These are phyloP conservation scores for Phocides pigmalion DNA, from an alignment of 1,140 invertebrate genomes.

Conservation along the genomic window DNA sequence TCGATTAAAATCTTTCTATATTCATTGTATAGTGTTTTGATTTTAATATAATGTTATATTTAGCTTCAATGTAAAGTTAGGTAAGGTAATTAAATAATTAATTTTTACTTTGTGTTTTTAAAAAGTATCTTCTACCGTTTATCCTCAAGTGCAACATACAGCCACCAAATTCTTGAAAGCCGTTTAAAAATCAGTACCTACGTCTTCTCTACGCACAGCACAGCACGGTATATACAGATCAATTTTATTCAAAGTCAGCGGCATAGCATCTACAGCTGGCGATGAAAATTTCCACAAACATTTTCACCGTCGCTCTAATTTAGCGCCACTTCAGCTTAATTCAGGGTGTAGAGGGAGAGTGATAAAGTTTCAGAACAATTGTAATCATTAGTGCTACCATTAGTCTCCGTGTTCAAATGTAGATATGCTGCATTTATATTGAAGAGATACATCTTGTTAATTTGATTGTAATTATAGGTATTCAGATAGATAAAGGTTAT, in stretches of 20 bases:
- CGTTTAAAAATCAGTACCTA: not conserved
- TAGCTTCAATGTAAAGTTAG: too few species aligned
- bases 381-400: slow-evolving; percentile 10
- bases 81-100: too few species aligned
- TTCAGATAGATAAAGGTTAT: too few species aligned
- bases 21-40: too few species aligned
- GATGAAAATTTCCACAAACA: slow-evolving; percentile 23
- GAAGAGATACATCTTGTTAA: not conserved
- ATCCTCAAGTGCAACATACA: too few species aligned
- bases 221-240: not conserved
- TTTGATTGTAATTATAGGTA: not conserved
- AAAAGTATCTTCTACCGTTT: too few species aligned
- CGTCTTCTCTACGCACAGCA: not conserved
- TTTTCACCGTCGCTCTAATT: slow-evolving; percentile 22
- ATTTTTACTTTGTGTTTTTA: too few species aligned
- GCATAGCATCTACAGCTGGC: not conserved
- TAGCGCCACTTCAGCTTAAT: slow-evolving; percentile 29
- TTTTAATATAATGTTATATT: too few species aligned
- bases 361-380: slow-evolving; percentile 21
- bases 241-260: slow-evolving; percentile 6
- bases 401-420: slow-evolving; percentile 1
- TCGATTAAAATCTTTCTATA: too few species aligned
- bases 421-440: not conserved
- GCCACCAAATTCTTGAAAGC: too few species aligned
- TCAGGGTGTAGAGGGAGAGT: slow-evolving; percentile 11